These are phyloP conservation scores for Amblyjoppa fuscipennis DNA, from an alignment of 2,888 invertebrate species.

Conservation along the genomic window DNA sequence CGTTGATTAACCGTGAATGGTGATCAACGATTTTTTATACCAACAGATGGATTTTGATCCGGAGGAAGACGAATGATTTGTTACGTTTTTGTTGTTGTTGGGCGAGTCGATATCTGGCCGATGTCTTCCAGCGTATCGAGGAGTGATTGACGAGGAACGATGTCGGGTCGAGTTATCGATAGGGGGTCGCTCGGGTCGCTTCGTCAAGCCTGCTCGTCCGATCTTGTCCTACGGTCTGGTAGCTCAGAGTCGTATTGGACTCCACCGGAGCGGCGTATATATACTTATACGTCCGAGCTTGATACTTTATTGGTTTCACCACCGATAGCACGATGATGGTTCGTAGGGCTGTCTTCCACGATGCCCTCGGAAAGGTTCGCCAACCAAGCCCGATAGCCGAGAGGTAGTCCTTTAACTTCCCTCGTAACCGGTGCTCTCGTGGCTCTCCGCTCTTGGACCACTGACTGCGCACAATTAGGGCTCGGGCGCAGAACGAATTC, in stretches of 20 bases:
- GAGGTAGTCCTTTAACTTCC: constrained; percentile 49
- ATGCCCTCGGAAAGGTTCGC: neutral
- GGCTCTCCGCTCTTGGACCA: constrained; percentile 74
- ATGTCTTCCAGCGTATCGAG: constrained; percentile 34
- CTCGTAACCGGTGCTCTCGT: constrained; percentile 26
- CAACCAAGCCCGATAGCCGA: constrained; percentile 10
- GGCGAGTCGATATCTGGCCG: neutral
- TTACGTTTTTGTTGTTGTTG: constrained; percentile 15
- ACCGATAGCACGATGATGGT: constrained; percentile 3
- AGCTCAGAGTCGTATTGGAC: neutral
- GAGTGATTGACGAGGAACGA: constrained; percentile 73
- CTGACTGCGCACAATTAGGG: constrained; percentile 83
- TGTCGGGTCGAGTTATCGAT: constrained; percentile 75
- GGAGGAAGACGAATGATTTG: constrained; percentile 12
- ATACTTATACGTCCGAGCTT: neutral
- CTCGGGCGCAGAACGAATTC: constrained; percentile 80
- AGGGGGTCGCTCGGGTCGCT: constrained; percentile 71
- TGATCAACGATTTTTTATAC: neutral
- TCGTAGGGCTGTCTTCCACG: constrained; percentile 16
- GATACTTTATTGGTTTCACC: constrained; percentile 36
- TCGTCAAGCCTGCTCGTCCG: constrained; percentile 11
- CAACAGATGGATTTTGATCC: constrained; percentile 4
- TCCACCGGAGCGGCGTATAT: neutral
- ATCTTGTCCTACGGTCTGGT: constrained; percentile 16
- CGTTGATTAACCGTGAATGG: neutral